Percentiles rank a stretch among this genome's conserved stretches.
Conservation (phyloP, 2,113 vertebrate genomes). For the Tetraodon nigroviridis region DNA sequence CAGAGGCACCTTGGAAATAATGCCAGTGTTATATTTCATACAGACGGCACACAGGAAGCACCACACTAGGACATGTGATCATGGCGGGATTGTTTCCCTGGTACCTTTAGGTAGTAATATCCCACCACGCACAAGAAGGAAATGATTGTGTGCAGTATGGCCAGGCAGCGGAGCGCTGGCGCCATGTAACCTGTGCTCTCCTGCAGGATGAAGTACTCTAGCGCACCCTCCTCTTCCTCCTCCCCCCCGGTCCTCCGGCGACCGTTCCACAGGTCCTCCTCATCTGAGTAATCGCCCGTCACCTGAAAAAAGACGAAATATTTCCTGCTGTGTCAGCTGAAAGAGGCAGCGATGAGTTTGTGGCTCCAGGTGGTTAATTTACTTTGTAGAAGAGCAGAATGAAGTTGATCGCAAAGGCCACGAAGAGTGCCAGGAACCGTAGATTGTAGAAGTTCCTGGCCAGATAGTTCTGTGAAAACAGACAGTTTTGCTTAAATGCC, state of each 20-base stretch:
- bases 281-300: conserved; percentile 87
- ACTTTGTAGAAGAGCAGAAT: conserved; percentile 99
- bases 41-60: no score
- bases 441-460: conserved; percentile 99
- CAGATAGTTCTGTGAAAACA: conserved; percentile 84
- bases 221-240: conserved; percentile 83
- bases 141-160: conserved; percentile 90
- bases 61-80: background rate
- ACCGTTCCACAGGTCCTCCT: conserved; percentile 88
- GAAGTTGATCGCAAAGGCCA: conserved; percentile 98
- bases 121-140: conserved; percentile 96
- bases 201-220: conserved; percentile 94
- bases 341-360: background rate
- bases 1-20: conserved; percentile 82
- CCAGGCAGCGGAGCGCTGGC: conserved; percentile 85
- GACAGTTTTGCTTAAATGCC: background rate
- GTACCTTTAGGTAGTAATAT: conserved; percentile 95
- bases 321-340: background rate
- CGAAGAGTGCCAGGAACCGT: conserved; percentile 93
- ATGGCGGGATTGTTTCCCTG: background rate
- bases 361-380: conserved; percentile 35
- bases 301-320: conserved; percentile 72
- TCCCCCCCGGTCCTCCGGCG: conserved; percentile 77
- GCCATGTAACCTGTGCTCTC: conserved; percentile 99
- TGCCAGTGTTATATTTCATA: conserved; percentile 1